These are phyloP conservation scores for Phlogophora meticulosa DNA, from an alignment of 2,888 invertebrate species.

Conservation along the genomic window DNA sequence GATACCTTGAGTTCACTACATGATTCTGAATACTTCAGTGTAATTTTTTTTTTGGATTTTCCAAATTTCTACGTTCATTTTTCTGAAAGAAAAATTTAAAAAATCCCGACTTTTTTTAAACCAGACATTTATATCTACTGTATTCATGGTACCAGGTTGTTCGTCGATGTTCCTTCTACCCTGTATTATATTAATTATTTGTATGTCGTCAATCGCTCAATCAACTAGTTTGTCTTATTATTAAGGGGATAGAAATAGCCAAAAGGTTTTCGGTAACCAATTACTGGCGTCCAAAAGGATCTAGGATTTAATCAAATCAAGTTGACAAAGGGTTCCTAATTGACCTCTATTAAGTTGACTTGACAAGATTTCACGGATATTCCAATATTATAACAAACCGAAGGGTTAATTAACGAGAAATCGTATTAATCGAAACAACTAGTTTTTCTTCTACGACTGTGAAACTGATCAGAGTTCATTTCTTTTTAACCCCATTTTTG, in stretches of 20 bases:
- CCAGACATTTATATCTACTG: too few relatives aligned
- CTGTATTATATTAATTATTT: neutral
- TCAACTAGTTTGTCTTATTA: neutral
- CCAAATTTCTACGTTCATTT: too few relatives aligned
- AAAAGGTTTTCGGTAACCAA: constrained; percentile 6
- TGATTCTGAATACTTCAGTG: neutral
- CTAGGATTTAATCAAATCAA: constrained; percentile 26
- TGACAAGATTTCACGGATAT: constrained; percentile 5
- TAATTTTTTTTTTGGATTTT: neutral
- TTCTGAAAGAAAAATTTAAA: too few relatives aligned
- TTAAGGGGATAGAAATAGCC: neutral
- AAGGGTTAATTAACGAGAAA: neutral
- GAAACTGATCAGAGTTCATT: too few relatives aligned
- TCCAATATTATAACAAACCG: neutral
- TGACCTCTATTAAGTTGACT: constrained; percentile 24
- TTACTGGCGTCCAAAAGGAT: constrained; percentile 8
- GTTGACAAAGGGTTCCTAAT: constrained; percentile 10
- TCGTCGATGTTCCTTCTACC: too few relatives aligned
- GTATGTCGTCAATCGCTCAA: too few relatives aligned
- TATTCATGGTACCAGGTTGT: too few relatives aligned
- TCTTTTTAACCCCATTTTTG: too few relatives aligned
- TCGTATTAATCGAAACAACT: neutral
- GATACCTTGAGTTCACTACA: too few relatives aligned
- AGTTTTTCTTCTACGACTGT: too few relatives aligned
- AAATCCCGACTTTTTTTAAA: too few relatives aligned